These are phyloP conservation scores for Lycocorax pyrrhopterus DNA, from an alignment of 2,113 vertebrate genomes.

Conservation along the genomic window DNA sequence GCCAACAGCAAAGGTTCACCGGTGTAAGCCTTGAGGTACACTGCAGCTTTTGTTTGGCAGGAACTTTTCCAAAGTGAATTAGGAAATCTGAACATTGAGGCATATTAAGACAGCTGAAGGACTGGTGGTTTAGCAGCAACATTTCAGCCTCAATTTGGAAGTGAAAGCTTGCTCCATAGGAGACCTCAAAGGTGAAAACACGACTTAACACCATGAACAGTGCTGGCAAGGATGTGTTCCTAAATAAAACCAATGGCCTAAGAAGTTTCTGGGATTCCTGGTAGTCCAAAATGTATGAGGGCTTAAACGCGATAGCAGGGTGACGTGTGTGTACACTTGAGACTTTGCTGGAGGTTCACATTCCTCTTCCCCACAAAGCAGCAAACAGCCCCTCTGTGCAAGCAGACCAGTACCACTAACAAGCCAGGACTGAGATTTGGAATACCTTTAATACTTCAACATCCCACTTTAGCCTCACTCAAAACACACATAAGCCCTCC, in stretches of 20 bases:
- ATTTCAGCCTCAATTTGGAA: neutral
- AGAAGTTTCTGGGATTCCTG: neutral
- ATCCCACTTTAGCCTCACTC: neutral
- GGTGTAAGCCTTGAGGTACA: neutral
- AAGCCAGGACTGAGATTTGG: neutral
- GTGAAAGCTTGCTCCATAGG: neutral
- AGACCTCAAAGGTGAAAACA: neutral
- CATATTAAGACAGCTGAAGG: conserved; percentile 4
- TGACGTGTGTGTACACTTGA: accelerated
- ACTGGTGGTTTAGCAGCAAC: neutral
- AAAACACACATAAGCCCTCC: neutral
- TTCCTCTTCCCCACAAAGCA: neutral
- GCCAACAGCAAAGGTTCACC: neutral
- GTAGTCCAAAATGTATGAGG: neutral
- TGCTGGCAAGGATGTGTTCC: neutral
- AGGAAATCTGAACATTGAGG: neutral
- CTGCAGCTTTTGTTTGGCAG: conserved; percentile 5
- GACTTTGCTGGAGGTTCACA: accelerated
- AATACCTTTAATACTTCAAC: neutral
- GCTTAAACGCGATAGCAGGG: accelerated
- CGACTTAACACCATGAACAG: neutral
- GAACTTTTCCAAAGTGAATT: neutral
- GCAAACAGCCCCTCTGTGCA: neutral
- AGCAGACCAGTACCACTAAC: neutral
- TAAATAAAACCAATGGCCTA: neutral